A percentile compares a stretch with the other conserved stretches of the same genome.
These are phyloP conservation scores for Macrotis lagotis DNA, from an alignment of 2,113 vertebrate genomes.

Conservation along the genomic window DNA sequence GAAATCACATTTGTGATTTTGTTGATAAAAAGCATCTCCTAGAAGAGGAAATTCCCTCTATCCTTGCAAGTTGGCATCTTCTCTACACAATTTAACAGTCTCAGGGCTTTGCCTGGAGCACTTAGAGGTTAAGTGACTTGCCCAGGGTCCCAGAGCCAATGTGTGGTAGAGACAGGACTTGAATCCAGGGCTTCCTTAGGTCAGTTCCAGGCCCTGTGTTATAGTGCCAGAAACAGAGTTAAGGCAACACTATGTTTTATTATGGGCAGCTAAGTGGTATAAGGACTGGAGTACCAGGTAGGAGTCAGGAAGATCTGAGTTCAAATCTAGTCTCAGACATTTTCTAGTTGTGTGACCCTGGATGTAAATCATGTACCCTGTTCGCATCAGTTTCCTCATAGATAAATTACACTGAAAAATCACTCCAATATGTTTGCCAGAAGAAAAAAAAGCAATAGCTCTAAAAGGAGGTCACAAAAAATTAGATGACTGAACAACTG, in stretches of 20 bases:
- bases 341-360: background rate
- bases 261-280: background rate
- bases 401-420: background rate
- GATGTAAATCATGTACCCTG: background rate
- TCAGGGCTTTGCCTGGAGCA: background rate
- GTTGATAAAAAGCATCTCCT: background rate
- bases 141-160: background rate
- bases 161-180: background rate
- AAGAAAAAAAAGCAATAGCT: no score
- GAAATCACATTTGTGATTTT: background rate
- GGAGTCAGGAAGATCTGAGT: background rate
- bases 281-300: background rate
- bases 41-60: background rate
- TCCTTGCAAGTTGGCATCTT: background rate
- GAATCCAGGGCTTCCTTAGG: conserved; percentile 27
- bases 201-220: background rate
- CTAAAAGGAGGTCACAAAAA: background rate
- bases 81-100: background rate
- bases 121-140: background rate
- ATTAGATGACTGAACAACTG: background rate
- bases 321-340: background rate
- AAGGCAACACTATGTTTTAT: background rate
- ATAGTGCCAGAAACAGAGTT: background rate
- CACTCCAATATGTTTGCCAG: background rate
- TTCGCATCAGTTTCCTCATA: background rate